Conservation (phyloP, 2,888 invertebrate genomes). For the Stegana nigrithorax region DNA sequence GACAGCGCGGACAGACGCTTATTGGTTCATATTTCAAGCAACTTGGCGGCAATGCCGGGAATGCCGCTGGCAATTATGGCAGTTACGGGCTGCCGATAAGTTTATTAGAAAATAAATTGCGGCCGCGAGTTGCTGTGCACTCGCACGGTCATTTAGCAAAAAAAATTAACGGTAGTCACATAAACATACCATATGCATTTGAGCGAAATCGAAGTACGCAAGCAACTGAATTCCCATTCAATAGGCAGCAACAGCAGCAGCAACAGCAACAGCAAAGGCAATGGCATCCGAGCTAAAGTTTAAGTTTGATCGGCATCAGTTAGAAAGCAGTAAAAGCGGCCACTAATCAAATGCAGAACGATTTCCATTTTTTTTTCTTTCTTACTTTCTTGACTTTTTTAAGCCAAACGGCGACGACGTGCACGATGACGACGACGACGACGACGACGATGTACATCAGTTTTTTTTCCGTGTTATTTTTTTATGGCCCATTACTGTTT, state of each 20-base stretch:
- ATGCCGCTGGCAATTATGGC: not conserved
- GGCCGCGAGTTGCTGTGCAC: too few relatives aligned
- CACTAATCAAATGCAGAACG: not conserved
- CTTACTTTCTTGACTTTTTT: not conserved
- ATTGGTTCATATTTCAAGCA: conserved; percentile 58
- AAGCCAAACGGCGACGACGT: not conserved
- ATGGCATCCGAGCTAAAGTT: too few relatives aligned
- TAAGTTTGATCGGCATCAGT: too few relatives aligned
- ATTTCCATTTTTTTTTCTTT: not conserved
- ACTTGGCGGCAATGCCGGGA: conserved; percentile 41
- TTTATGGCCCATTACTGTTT: conserved; percentile 17
- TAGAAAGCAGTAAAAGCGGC: not conserved
- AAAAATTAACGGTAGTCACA: conserved; percentile 9
- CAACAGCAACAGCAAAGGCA: too few relatives aligned
- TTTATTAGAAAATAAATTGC: conserved; percentile 61
- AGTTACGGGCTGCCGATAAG: conserved; percentile 49
- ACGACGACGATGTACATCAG: too few relatives aligned
- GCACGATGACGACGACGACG: conserved; percentile 7
- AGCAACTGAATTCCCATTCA: too few relatives aligned
- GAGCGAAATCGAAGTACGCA: too few relatives aligned
- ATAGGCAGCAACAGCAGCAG: too few relatives aligned
- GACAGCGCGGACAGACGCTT: conserved; percentile 32
- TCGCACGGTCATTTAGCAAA: too few relatives aligned
- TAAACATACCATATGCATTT: conserved; percentile 23
- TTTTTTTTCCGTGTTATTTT: not conserved